Evolutionary conservation across 2,888 invertebrate species (phyloP).

Genomic region (Entomobrya proxima): DNA sequence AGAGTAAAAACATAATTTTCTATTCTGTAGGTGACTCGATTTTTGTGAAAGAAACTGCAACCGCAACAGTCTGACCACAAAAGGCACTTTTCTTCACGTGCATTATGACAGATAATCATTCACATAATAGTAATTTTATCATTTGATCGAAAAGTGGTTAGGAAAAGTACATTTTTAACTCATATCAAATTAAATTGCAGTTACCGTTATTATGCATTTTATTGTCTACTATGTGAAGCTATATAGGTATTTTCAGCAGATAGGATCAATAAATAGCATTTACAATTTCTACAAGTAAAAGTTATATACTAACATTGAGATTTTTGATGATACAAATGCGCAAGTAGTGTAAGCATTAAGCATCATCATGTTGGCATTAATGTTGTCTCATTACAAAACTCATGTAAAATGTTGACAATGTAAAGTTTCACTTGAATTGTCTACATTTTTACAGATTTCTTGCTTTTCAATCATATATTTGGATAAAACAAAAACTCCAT

Average conservation of each 20-base stretch:
- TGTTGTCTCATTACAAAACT: too few relatives aligned
- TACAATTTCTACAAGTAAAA: too few relatives aligned
- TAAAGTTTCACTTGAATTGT: too few relatives aligned
- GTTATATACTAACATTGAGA: too few relatives aligned
- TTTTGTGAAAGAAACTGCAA: not conserved
- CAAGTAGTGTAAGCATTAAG: too few relatives aligned
- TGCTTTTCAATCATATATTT: too few relatives aligned
- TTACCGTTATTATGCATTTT: not conserved
- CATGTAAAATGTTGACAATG: too few relatives aligned
- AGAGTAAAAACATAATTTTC: not conserved
- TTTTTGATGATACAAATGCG: too few relatives aligned
- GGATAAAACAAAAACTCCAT: too few relatives aligned
- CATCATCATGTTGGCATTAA: too few relatives aligned
- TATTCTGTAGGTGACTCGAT: not conserved
- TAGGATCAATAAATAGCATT: not conserved
- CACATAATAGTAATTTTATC: slow-evolving; percentile 13
- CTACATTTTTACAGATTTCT: too few relatives aligned
- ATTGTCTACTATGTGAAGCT: not conserved
- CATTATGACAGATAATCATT: slow-evolving; percentile 28
- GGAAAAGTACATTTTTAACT: slow-evolving; percentile 35
- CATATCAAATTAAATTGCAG: not conserved
- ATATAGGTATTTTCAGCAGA: not conserved
- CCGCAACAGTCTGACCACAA: slow-evolving; percentile 16
- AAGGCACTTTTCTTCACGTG: slow-evolving; percentile 3
- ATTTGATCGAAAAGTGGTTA: slow-evolving; percentile 11